Evolutionary conservation across 2,888 invertebrate species (phyloP), one percentile per base, ranked within the genome.

Genomic region (Geophilus truncorum): DNA sequence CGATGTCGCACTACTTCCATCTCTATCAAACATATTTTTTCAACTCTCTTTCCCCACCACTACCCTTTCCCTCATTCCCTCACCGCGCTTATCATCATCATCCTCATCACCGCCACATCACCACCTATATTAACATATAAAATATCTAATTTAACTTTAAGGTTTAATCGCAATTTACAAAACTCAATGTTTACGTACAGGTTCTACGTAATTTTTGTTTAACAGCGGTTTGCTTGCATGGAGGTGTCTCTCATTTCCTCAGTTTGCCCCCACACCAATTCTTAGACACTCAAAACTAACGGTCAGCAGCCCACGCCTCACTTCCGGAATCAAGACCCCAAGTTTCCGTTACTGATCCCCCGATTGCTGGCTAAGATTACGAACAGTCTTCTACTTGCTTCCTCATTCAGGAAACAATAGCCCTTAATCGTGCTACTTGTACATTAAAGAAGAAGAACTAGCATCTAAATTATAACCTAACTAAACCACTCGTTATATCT

Each of bases 311-410:
- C 70, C 28, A 70, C 25, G 70, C 25, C 70, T 70, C 23, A 70
- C 70, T 70, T 70, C 70, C 70, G 70, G 70, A 70, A 70, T 70
- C 70, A 70, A 70, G 70, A 70, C 70, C 70, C 70, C 70, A 70
- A 70, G 70, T 70, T 70, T 70, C 70, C 70, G 70, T 70, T 70
- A 70, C 70, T 70, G 70, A 70, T 70, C 70, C 70, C 70, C 70
- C 70, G 70, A 70, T 70, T 70, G 70, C 70, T 70, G 70, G 70
- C 70, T 25, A 70, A 70, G 70, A 70, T 70, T 70, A 70, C 70
- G 25, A 70, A 51, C 51, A 28, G 70, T 70, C 70, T 70, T 70
- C 70, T n/a, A 70, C 70, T 70, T 70, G 70, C 70, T 70, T 70
- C 70, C 70, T 70, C 70, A 70, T 70, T 70, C 70, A 70, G 70